A percentile compares a stretch with the other conserved stretches of the same genome.
phyloP scores from a whole-genome alignment of 2,888 invertebrate species.

The Glyphotaelius pellucidus region DNA sequence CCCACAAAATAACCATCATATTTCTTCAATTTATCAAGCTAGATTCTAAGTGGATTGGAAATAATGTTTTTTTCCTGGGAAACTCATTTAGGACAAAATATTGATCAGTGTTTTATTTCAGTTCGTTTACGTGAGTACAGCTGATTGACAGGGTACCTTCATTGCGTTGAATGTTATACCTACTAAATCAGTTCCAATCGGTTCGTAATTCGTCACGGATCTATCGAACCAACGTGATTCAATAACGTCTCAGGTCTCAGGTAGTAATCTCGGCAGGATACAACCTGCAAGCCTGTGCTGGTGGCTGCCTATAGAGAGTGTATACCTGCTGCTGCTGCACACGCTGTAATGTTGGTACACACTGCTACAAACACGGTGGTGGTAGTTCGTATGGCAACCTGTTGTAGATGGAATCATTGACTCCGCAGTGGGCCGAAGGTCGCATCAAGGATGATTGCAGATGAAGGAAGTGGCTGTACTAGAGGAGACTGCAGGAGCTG shows the following conservation, averaged over 20 bases:
- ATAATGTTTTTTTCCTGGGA: not conserved
- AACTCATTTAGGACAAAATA: not conserved
- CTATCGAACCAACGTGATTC: not conserved
- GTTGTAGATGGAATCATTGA: conserved; percentile 42
- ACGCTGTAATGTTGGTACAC: not conserved
- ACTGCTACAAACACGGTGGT: not conserved
- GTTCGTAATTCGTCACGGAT: not conserved
- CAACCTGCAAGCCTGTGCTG: not conserved
- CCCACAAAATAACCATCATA: too few species aligned
- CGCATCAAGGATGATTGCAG: conserved; percentile 30
- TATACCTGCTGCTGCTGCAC: too few species aligned
- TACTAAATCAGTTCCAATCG: not conserved
- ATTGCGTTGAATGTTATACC: not conserved
- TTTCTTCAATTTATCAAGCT: not conserved
- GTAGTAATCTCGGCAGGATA: not conserved
- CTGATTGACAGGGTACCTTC: not conserved
- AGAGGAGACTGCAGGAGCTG: not conserved
- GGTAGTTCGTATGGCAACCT: conserved; percentile 10
- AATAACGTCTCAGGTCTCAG: not conserved
- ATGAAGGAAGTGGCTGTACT: conserved; percentile 26
- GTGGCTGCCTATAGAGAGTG: not conserved
- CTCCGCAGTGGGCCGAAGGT: conserved; percentile 46
- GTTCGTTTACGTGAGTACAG: not conserved
- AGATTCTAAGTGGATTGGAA: not conserved
- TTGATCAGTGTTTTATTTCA: not conserved